Conservation (phyloP, 2,888 invertebrate species). For the Coelopa pilipes region DNA sequence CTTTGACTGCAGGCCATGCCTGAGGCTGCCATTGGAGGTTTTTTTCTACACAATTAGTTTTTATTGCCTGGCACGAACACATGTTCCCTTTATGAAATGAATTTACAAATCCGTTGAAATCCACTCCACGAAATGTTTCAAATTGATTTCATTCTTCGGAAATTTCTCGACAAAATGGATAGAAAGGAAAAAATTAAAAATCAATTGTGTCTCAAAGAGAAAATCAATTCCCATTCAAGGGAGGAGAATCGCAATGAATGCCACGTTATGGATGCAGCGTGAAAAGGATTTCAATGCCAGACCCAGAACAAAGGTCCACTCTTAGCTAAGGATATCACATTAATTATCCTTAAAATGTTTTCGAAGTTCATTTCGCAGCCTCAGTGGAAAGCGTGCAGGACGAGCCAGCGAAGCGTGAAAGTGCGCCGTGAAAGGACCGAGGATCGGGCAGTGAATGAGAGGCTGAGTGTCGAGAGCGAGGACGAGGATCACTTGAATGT, state of each 20-base stretch:
- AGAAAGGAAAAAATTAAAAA: constrained; percentile 36
- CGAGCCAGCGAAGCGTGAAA: constrained; percentile 21
- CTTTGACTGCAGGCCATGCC: no score
- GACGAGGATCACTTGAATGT: constrained; percentile 11
- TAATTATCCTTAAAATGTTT: constrained; percentile 47
- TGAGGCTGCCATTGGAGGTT: no score
- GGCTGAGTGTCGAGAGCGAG: constrained; percentile 14
- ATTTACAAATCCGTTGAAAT: background rate
- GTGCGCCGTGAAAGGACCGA: constrained; percentile 3
- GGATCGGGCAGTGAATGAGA: background rate
- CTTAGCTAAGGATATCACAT: constrained; percentile 48
- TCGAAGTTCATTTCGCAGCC: background rate
- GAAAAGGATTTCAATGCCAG: constrained; percentile 32
- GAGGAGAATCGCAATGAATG: constrained; percentile 39
- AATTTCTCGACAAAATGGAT: constrained; percentile 8
- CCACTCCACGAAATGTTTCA: background rate
- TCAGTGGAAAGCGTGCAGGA: constrained; percentile 13
- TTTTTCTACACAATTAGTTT: background rate
- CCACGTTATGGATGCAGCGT: constrained; percentile 40
- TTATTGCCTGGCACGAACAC: background rate
- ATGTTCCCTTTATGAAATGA: background rate
- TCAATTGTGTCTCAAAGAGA: constrained; percentile 33
- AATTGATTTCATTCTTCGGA: constrained; percentile 12
- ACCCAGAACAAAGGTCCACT: constrained; percentile 40
- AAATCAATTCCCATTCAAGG: constrained; percentile 28